phyloP scores from a whole-genome alignment of 2,113 vertebrate species.

The Bungarus multicinctus region DNA sequence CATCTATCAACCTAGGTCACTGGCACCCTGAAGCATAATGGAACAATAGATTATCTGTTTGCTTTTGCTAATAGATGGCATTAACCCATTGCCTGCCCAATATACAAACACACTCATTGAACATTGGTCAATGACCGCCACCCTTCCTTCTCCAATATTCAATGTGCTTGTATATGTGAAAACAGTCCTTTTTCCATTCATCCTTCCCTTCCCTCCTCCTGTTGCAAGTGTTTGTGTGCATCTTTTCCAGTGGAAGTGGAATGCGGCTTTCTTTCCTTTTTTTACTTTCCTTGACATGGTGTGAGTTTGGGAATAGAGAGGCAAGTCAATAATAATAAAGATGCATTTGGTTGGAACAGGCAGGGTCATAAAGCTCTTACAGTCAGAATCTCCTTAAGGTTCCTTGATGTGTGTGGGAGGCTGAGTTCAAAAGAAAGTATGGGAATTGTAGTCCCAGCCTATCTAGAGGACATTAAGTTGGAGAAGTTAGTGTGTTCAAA shows the following conservation, averaged over 20 bases:
- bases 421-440: neutral
- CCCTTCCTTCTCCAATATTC: neutral
- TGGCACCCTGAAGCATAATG: neutral
- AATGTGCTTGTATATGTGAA: neutral
- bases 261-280: neutral
- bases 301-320: neutral
- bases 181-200: neutral
- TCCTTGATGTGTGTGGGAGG: neutral
- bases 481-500: neutral
- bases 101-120: too few relatives aligned
- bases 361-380: neutral
- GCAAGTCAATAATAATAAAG: neutral
- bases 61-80: too few relatives aligned
- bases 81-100: neutral
- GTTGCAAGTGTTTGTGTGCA: neutral
- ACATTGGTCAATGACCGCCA: too few relatives aligned
- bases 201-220: neutral
- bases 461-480: neutral
- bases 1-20: neutral
- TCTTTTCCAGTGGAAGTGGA: neutral
- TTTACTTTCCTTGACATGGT: neutral
- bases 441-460: neutral
- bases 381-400: neutral
- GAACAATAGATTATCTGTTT: neutral
- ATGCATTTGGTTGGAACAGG: neutral